phyloP scores from a whole-genome alignment of 2,797 vertebrate genomes.

The Thalassophryne amazonica region DNA sequence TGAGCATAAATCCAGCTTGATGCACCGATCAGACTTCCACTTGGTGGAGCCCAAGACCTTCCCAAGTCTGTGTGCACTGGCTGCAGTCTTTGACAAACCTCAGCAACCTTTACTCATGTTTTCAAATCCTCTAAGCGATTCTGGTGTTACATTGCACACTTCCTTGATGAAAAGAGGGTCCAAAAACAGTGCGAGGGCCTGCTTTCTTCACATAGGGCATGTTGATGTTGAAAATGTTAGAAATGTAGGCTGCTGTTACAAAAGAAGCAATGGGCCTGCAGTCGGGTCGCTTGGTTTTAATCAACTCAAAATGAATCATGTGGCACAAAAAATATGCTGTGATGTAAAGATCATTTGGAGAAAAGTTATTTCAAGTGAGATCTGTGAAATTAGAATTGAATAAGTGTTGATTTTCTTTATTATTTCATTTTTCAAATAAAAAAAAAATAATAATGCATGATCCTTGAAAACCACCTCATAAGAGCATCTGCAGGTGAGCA shows the following conservation, averaged over 20 bases:
- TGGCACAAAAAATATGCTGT: too few relatives aligned
- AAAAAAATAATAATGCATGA: constrained; percentile 24
- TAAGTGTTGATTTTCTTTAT: background rate
- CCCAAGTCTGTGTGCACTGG: constrained; percentile 6
- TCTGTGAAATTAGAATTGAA: too few relatives aligned
- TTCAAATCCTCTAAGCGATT: constrained; percentile 67
- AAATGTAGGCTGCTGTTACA: background rate
- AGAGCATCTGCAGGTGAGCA: constrained; percentile 26
- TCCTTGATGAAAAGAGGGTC: constrained; percentile 48
- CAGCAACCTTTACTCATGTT: constrained; percentile 65
- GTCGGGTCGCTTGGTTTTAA: too few relatives aligned
- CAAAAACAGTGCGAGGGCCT: constrained; percentile 8
- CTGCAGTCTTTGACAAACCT: constrained; percentile 59
- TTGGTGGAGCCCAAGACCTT: constrained; percentile 84
- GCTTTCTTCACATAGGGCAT: constrained; percentile 26
- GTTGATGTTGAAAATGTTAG: constrained; percentile 7
- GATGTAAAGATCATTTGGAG: too few relatives aligned
- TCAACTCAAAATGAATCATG: too few relatives aligned
- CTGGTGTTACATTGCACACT: constrained; percentile 61
- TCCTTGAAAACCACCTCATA: constrained; percentile 20
- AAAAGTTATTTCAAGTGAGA: too few relatives aligned
- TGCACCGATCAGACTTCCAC: constrained; percentile 61
- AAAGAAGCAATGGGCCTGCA: too few relatives aligned
- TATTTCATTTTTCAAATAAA: background rate
- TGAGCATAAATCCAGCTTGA: constrained; percentile 48